Evolutionary conservation across 2,797 vertebrate genomes (phyloP).

Genomic region (Notolabrus celidotus): DNA sequence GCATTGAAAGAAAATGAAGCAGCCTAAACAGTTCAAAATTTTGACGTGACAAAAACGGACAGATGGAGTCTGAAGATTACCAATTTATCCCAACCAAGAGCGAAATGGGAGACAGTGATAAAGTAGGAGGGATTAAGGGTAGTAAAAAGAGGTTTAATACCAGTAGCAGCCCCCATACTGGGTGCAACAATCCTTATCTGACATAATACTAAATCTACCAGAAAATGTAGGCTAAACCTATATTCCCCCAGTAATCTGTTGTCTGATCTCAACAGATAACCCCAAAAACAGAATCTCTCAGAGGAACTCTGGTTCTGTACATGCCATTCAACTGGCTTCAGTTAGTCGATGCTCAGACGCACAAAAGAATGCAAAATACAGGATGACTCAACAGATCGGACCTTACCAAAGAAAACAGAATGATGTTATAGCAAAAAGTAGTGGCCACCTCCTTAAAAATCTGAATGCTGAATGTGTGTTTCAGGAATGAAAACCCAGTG

Average conservation of each 20-base stretch:
- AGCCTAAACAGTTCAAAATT: conserved; percentile 15
- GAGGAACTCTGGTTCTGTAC: neutral
- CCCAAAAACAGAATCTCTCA: neutral
- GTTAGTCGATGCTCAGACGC: neutral
- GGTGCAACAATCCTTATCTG: conserved; percentile 18
- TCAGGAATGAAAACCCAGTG: neutral
- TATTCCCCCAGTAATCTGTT: conserved; percentile 47
- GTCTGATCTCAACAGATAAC: conserved; percentile 32
- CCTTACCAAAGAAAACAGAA: neutral
- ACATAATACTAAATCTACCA: conserved; percentile 23
- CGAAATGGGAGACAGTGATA: conserved; percentile 54
- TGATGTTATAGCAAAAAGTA: neutral
- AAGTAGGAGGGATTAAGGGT: conserved; percentile 50
- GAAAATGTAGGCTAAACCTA: conserved; percentile 56
- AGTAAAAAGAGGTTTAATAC: conserved; percentile 45
- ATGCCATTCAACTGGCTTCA: neutral
- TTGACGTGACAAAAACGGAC: conserved; percentile 24
- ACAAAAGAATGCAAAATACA: neutral
- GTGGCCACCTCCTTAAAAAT: neutral
- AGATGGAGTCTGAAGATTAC: conserved; percentile 70
- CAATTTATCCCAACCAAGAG: conserved; percentile 40
- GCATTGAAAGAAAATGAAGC: no score
- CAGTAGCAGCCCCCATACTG: conserved; percentile 10
- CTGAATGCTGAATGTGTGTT: neutral
- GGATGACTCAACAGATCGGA: neutral